Evolutionary conservation across 1,140 invertebrate species (phyloP).

Genomic region (Cyphomyrmex costatus): DNA sequence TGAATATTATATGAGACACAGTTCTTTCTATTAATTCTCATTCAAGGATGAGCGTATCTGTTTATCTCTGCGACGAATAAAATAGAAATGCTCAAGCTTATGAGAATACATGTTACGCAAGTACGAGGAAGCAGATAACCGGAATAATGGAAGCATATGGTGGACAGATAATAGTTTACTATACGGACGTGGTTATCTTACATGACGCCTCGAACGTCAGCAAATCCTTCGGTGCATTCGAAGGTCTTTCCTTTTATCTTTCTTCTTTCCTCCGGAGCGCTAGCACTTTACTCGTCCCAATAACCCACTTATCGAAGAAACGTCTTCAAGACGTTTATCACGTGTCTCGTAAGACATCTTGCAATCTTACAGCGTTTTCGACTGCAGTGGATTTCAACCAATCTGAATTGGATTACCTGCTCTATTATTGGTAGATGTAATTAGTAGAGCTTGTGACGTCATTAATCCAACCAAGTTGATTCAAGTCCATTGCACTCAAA

Average conservation of each 20-base stretch:
- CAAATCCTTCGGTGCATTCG: slow-evolving; percentile 43
- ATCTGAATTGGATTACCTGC: not conserved
- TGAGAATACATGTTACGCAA: slow-evolving; percentile 19
- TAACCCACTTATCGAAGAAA: slow-evolving; percentile 69
- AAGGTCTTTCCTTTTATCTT: slow-evolving; percentile 56
- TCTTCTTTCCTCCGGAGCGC: slow-evolving; percentile 4
- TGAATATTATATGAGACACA: not conserved
- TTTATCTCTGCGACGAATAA: not conserved
- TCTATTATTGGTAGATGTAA: too few species aligned
- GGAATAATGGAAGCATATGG: slow-evolving; percentile 29
- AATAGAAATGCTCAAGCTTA: slow-evolving; percentile 26
- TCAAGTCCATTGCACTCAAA: too few species aligned
- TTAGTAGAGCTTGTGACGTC: too few species aligned
- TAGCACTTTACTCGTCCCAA: slow-evolving; percentile 61
- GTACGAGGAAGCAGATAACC: slow-evolving; percentile 39
- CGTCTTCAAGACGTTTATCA: slow-evolving; percentile 42
- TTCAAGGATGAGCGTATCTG: not conserved
- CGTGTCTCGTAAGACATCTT: slow-evolving; percentile 19
- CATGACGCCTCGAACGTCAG: slow-evolving; percentile 33
- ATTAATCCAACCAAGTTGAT: too few species aligned
- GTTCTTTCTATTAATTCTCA: not conserved
- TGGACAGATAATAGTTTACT: slow-evolving; percentile 60
- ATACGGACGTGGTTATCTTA: slow-evolving; percentile 34
- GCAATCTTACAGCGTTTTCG: slow-evolving; percentile 9
- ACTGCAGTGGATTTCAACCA: too few species aligned